Base-by-base conservation (phyloP, 2,797 vertebrate species). In the Onychomys leucogaster region DNA sequence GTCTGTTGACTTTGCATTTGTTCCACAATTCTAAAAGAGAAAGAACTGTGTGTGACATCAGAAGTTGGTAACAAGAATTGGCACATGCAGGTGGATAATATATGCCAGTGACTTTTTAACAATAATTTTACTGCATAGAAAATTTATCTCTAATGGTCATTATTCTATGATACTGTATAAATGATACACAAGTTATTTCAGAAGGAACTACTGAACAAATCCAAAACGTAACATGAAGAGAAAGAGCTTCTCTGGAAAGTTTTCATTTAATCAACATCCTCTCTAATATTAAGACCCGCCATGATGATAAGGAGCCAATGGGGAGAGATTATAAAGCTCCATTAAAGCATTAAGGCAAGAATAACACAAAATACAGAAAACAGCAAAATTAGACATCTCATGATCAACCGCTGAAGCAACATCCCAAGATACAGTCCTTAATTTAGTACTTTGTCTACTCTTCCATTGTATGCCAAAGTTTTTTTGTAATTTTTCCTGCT, bases 211-310 rank as follows among this genome's bases (percentile, higher is more conserved):
- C 37, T 81, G 43, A 34, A 67, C 32, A 76, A 63, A 55, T 0
- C 55, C 52, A 19, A 3, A 84, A 49, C 52, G 17, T 46, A 7
- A 55, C 55, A 46, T 25, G 82, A 90, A 43, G 13, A 73, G 43
- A 34, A 95, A 87, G 14, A 78, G 80, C 86, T 43, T 87, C 23
- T 91, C 8, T 93, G 13, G 6, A 71, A 80, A 94, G 13, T 94
- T 75, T 69, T 90, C 57, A 41, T 83, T 89, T 92, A 55, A 46
- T 46, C 46, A 76, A 94, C 69, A 12, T 91, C 13, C 32, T 84
- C 63, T 91, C 63, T n/a, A 93, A 93, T 61, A 96, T 13, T 65
- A 89, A 96, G 57, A 77, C 41, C 41, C 41, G 29, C 10, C 8
- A 91, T 63, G 10, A 25, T 94, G 67, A 67, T 95, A 43, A 91